phyloP scores from a whole-genome alignment of 2,797 vertebrate genomes.

The Zonotrichia albicollis region DNA sequence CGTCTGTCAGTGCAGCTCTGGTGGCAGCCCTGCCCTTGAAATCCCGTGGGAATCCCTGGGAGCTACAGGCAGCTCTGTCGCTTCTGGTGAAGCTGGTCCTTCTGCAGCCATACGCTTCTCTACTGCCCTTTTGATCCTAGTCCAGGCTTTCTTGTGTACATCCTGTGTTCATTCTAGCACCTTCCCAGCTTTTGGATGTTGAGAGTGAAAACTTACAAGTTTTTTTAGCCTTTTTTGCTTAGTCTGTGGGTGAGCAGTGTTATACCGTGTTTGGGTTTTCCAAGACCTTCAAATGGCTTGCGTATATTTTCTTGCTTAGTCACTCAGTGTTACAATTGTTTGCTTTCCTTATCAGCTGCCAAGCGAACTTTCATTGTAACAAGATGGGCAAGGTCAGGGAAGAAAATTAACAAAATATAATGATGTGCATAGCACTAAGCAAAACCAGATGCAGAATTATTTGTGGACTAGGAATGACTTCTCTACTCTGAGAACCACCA shows the following conservation, averaged over 20 bases:
- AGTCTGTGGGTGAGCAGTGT: not conserved
- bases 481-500: not conserved
- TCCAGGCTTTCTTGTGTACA: not conserved
- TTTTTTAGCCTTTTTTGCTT: not conserved
- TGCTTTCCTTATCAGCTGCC: not conserved
- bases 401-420: not conserved
- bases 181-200: not conserved
- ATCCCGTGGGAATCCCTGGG: not conserved
- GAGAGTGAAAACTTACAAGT: not conserved
- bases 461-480: not conserved
- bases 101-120: not conserved
- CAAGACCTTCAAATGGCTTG: not conserved
- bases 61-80: not conserved
- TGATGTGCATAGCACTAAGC: not conserved
- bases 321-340: not conserved
- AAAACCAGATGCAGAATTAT: not conserved
- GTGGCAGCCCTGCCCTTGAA: not conserved
- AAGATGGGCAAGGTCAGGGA: not conserved
- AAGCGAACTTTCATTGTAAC: not conserved
- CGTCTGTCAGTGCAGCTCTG: rapidly evolving
- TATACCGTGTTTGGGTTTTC: not conserved
- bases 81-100: not conserved
- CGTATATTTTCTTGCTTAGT: not conserved
- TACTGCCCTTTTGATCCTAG: not conserved
- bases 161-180: not conserved